Conservation (phyloP, 2,888 invertebrate genomes). For the Anarsia innoxiella region DNA sequence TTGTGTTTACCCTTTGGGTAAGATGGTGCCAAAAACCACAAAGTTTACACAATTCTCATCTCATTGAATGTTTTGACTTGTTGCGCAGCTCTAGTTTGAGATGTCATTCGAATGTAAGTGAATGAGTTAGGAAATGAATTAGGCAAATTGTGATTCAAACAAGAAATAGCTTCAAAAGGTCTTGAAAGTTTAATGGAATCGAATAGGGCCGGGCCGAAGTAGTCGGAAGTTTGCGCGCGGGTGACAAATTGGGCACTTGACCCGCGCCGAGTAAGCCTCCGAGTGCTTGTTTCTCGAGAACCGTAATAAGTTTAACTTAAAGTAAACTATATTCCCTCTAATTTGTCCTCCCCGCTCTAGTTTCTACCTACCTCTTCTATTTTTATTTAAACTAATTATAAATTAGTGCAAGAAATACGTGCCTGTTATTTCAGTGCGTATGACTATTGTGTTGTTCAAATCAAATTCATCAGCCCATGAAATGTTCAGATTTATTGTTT, state of each 20-base stretch:
- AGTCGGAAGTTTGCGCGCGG: slow-evolving; percentile 69
- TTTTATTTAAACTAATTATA: slow-evolving; percentile 47
- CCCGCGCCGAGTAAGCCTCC: slow-evolving; percentile 62
- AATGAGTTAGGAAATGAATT: slow-evolving; percentile 47
- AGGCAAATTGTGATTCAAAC: slow-evolving; percentile 68
- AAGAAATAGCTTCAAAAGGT: slow-evolving; percentile 72
- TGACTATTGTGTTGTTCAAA: no score
- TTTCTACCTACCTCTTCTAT: slow-evolving; percentile 45
- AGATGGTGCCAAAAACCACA: no score
- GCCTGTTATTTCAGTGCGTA: no score
- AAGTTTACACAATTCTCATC: no score
- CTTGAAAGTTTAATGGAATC: slow-evolving; percentile 76
- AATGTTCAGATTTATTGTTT: no score
- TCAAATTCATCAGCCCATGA: no score
- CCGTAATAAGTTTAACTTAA: slow-evolving; percentile 75
- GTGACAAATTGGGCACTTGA: slow-evolving; percentile 76
- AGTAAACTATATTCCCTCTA: slow-evolving; percentile 75
- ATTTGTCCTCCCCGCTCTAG: slow-evolving; percentile 48
- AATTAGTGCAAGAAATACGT: no score
- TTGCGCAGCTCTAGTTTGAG: no score
- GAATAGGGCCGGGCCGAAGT: slow-evolving; percentile 61
- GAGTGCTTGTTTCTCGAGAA: slow-evolving; percentile 68
- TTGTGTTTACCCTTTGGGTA: no score
- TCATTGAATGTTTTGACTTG: no score
- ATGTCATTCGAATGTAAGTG: slow-evolving; percentile 1